Base-by-base conservation (phyloP, 2,797 vertebrate genomes). In the Melanotaenia trifasciata region DNA sequence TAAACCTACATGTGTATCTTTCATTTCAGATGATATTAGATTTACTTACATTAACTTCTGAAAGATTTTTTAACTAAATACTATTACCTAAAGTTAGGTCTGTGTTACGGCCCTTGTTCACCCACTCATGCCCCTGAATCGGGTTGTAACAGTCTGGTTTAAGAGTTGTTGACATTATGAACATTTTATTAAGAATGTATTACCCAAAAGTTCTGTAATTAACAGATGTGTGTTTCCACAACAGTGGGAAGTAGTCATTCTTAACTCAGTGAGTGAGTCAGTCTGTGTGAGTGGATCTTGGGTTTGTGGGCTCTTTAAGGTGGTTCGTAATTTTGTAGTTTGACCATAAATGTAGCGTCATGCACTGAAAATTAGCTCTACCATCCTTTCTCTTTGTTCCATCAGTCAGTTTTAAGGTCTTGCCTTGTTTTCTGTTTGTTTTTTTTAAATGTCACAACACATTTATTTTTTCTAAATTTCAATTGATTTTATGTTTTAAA, bases 171-270 rank as follows among this genome's bases (percentile, higher is more conserved):
- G 43, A 20, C 18, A 47, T 47, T 47, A 47, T 47, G 5, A 47
- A 47, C 18, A 47, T 47, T 30, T 56, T 51, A 24, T 24, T 10
- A 50, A 50, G 9, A 24, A 22, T 51, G 10, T 10, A 22, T 51
- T 22, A 22, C n/a, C 47, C 8, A 43, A 32, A 32, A 36, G 50
- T 24, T 30, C 2, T 28, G 18, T 67, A 30, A 8, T 36, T 67
- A 24, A 43, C 24, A 30, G 24, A 53, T 70, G 30, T 40, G 30
- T 53, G 33, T 70, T 45, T 45, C 32, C 22, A n/a, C 57, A 51
- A 12, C 51, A 67, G 38, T 43, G 36, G 36, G 40, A 2, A 24
- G 30, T 6, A n/a, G 2, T 60, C 8, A 33, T 1, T 51, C 7
- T 3, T 20, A 7, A 20, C 6, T 47, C 20, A 47, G 60, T 69